Evolutionary conservation across 1,140 invertebrate genomes (phyloP), one percentile per base, ranked within the genome.

Genomic region (Subanguina moxae): DNA sequence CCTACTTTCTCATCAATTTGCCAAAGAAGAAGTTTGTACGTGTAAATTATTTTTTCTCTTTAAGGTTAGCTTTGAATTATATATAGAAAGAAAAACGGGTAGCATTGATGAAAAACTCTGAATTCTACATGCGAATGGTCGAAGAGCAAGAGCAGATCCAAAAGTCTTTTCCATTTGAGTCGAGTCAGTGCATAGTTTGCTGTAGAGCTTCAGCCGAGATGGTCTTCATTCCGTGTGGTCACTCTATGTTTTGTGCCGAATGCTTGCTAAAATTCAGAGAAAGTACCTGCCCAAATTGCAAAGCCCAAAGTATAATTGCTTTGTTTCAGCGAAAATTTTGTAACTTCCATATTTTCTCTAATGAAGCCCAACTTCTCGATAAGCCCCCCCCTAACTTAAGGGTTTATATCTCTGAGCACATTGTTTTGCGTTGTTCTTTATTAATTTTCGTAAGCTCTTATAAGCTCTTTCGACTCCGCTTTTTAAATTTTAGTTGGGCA

Each of bases 181-280:
- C 25, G 38, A 64, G 56, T 32, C 5, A 62, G 15, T 64, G 62
- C 62, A 62, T 1, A 19, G 1, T 27, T 0, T 64, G 62, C 1
- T 58, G 28, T 19, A 1, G 8, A 21, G 21, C 21, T 23, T 19
- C 45, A 30, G 56, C 62, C 9, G 62, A 64, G 19, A 23, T 64
- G 17, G 62, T 64, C 43, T 64, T 64, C 62, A 21, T 64, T n/a
- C 62, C 62, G 1, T 64, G 62, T 45, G 62, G 62, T 8, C 62
- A 64, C 23, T 23, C 19, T 5, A 19, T 32, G 11, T 64, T 27
- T 64, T 64, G 62, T 25, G 17, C 8, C 5, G 28, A 23, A 23
- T 64, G 62, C 23, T 17, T n/a, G 9, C 9, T 1, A 0, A 56
- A n/a, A 45, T 11, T 1, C 11, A 1, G 21, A 8, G 45, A 63